Base-by-base conservation (phyloP, 2,888 invertebrate genomes). In the Pimpla rufipes region DNA sequence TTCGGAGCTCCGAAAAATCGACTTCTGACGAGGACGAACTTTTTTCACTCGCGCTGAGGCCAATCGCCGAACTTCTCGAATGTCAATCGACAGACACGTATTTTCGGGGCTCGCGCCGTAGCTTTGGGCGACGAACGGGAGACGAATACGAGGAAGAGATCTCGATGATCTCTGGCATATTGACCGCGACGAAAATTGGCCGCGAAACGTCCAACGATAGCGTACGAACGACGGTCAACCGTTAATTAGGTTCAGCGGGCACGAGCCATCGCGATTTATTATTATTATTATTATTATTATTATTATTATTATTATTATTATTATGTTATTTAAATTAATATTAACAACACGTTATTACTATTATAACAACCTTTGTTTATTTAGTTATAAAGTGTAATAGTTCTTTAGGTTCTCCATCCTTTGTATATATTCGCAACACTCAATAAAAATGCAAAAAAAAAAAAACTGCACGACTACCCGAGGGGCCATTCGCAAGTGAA, bases 371-470 rank as follows among this genome's bases (percentile, higher is more conserved):
- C 90, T 92, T 93, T 91, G 92, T 93, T 93, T 92, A 93, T 93
- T 93, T 92, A 92, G 91, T 92, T 92, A 89, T 92, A 90, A 89
- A 87, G 87, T 90, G 88, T 91, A 92, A 90, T 92, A 92, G 89
- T 90, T 91, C 90, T 91, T 92, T 92, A 92, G 83, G 90, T 92
- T 92, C 90, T 92, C 87, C 88, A 92, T 92, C 90, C 92, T 93
- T 93, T 93, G 92, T 93, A 93, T 93, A 92, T 93, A 93, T 92
- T 91, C 91, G 90, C 91, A 92, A 92, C 90, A 92, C 91, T 92
- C 90, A 92, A 93, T 93, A 92, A 93, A 92, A 91, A 88, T 85
- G 85, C 84, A 88, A 88, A 89, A 87, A n/a, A n/a, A 86, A 85
- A 82, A 83, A 83, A 64, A 23, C 52, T 13, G 23, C 52, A 55